A percentile compares a stretch with the other conserved stretches of the same genome.
phyloP scores from a whole-genome alignment of 2,888 invertebrate genomes.

The Ptychoptera albimana region DNA sequence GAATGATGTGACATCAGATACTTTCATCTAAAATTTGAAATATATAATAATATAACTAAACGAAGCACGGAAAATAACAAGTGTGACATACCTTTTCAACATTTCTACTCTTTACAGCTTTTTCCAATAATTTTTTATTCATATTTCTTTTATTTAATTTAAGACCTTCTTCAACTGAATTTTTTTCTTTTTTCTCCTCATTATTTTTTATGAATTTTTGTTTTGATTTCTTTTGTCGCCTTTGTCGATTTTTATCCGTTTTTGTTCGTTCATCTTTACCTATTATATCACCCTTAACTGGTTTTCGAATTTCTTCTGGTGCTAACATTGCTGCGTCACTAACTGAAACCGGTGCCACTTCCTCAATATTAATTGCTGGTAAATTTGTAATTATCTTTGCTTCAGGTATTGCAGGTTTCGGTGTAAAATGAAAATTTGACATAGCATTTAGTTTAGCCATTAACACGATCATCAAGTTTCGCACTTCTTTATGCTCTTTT shows the following conservation, averaged over 20 bases:
- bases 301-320: constrained; percentile 75
- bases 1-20: constrained; percentile 32
- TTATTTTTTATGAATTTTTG: constrained; percentile 40
- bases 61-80: constrained; percentile 4
- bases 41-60: constrained; percentile 8
- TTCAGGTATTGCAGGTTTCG: constrained; percentile 71
- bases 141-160: constrained; percentile 36
- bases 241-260: constrained; percentile 78
- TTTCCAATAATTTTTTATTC: constrained; percentile 38
- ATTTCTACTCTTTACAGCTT: constrained; percentile 47
- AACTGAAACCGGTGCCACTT: constrained; percentile 81
- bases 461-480: constrained; percentile 52
- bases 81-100: constrained; percentile 35
- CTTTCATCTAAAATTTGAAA: constrained; percentile 29
- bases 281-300: constrained; percentile 36
- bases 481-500: constrained; percentile 63
- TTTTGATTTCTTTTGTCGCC: constrained; percentile 70
- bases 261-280: constrained; percentile 65
- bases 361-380: constrained; percentile 85
- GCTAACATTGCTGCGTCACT: constrained; percentile 75
- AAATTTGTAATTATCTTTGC: constrained; percentile 80
- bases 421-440: constrained; percentile 88
- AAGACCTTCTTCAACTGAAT: constrained; percentile 18
- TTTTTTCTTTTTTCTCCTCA: constrained; percentile 34
- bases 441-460: constrained; percentile 83